Percentiles rank a stretch among this genome's conserved stretches.
Evolutionary conservation across 2,888 invertebrate genomes (phyloP).

Genomic region (Sphecodes monilicornis): DNA sequence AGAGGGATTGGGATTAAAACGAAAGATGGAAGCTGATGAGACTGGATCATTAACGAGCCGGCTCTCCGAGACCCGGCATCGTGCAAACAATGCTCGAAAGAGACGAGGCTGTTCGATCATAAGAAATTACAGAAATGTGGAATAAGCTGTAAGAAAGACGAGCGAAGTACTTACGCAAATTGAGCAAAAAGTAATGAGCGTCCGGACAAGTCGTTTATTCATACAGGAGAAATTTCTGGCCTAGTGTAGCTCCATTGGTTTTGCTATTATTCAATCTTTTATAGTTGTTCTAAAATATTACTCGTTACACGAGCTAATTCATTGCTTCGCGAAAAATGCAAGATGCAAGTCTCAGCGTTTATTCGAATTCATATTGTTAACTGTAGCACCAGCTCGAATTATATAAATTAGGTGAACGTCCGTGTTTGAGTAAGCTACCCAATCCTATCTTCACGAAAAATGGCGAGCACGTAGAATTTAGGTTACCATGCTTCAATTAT

Average conservation of each 20-base stretch:
- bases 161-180: slow-evolving; percentile 19
- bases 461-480: neutral
- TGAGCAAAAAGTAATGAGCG: slow-evolving; percentile 1
- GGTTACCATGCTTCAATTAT: too few species aligned
- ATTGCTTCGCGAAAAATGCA: neutral
- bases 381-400: neutral
- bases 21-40: slow-evolving; percentile 51
- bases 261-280: neutral
- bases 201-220: neutral
- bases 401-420: neutral
- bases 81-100: slow-evolving; percentile 53
- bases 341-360: neutral
- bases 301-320: too few species aligned
- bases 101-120: slow-evolving; percentile 39
- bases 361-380: neutral
- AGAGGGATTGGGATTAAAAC: slow-evolving; percentile 57
- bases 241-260: too few species aligned
- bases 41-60: slow-evolving; percentile 59
- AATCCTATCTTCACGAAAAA: neutral
- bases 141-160: slow-evolving; percentile 8
- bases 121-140: slow-evolving; percentile 24
- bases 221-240: neutral
- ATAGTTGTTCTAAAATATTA: neutral
- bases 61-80: slow-evolving; percentile 46
- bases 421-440: neutral